Base-by-base conservation (phyloP, 2,113 vertebrate species). In the Euleptes europaea region DNA sequence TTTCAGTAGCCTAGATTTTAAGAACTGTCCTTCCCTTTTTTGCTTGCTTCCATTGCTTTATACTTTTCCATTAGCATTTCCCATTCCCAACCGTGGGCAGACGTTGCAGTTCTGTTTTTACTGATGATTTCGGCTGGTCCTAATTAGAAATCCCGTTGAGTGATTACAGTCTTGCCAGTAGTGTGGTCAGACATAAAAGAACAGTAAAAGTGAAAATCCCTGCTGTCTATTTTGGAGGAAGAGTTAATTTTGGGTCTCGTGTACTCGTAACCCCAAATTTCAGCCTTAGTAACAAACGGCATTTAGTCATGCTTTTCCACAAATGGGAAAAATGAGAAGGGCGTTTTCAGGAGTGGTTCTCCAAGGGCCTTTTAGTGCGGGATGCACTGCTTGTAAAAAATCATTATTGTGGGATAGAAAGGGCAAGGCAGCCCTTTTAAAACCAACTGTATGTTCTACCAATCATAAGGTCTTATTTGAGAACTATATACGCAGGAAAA, bases 221-320 rank as follows among this genome's bases (percentile, higher is more conserved):
- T 51, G 66, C 49, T 78, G 17, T 60, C 86, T 89, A 90, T 83
- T 80, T 83, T 74, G 66, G 65, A 5, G 67, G 89, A 14, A 40
- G n/a, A 40, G 76, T 40, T 63, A 51, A 79, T 51, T 66, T 12
- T 69, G 78, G 73, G 9, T 86, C 66, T 15, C 4, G 28, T 71
- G 33, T 38, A 63, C 4, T 9, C 86, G 19, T 84, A 82, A 89
- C 66, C 38, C 23, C 82, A 71, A 69, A 85, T 35, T 79, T 1
- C 21, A 19, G 42, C 66, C n/a, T 14, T 12, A 21, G 28, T 63
- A 78, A 31, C 23, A 73, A 65, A 1, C 3, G 72, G 31, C 17
- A 57, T 71, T 72, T 79, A 57, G 15, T 17, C 23, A 60, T 26
- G 23, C 23, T 35, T 38, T 70, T 70, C 69, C 67, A n/a, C 14